phyloP scores from a whole-genome alignment of 1,140 invertebrate species.

The Mercenaria mercenaria region DNA sequence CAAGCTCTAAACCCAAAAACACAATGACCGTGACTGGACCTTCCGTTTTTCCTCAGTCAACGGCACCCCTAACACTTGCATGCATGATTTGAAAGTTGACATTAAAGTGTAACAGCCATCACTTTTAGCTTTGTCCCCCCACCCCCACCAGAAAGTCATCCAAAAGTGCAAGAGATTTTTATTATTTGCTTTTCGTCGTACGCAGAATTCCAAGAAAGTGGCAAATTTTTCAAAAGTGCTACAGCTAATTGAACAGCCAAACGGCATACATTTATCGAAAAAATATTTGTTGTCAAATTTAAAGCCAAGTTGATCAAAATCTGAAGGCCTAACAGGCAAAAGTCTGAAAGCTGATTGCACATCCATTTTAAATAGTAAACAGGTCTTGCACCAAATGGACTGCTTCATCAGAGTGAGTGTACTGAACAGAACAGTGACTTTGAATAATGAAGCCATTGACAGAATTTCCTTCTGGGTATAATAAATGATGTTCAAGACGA shows the following conservation, averaged over 20 bases:
- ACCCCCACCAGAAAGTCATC: slow-evolving; percentile 50
- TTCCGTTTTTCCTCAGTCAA: slow-evolving; percentile 51
- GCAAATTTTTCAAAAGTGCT: slow-evolving; percentile 34
- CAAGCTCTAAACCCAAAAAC: slow-evolving; percentile 60
- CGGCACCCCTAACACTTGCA: slow-evolving; percentile 6
- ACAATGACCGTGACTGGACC: slow-evolving; percentile 18
- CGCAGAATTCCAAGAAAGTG: not conserved
- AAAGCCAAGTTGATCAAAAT: slow-evolving; percentile 40
- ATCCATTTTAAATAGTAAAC: slow-evolving; percentile 50
- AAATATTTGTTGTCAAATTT: slow-evolving; percentile 31
- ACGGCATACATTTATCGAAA: slow-evolving; percentile 31
- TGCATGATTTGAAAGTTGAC: not conserved
- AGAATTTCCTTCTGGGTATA: slow-evolving; percentile 35
- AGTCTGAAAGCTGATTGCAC: slow-evolving; percentile 61
- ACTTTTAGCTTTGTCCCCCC: not conserved
- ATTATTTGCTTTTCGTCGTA: not conserved
- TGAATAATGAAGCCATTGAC: slow-evolving; percentile 67
- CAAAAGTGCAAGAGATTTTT: not conserved
- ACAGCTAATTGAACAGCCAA: slow-evolving; percentile 31
- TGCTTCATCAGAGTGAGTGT: slow-evolving; percentile 66
- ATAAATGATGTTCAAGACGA: slow-evolving; percentile 52
- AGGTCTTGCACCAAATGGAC: slow-evolving; percentile 55
- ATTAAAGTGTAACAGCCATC: not conserved
- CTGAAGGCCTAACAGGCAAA: slow-evolving; percentile 16
- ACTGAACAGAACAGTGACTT: slow-evolving; percentile 60